Evolutionary conservation across 2,888 invertebrate genomes (phyloP).

Genomic region (Melinopterus prodromus): DNA sequence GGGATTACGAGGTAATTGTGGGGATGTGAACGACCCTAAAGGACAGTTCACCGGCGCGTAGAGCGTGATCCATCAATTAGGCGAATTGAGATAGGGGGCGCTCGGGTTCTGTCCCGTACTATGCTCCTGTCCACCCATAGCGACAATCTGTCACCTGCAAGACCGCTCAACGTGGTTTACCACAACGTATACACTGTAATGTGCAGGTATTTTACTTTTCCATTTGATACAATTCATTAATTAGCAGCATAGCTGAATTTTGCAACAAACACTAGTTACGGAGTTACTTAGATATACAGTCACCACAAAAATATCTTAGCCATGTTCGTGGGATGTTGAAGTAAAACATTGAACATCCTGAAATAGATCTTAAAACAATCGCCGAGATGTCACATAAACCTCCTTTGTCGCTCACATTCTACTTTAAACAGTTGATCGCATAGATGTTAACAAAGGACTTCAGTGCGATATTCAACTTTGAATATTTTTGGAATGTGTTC

Average conservation of each 20-base stretch:
- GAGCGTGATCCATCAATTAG: slow-evolving; percentile 57
- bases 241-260: not conserved
- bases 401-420: too few species aligned
- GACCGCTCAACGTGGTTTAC: not conserved
- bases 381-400: too few species aligned
- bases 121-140: not conserved
- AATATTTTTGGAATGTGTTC: too few species aligned
- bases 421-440: too few species aligned
- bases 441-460: too few species aligned
- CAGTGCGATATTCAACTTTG: too few species aligned
- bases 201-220: not conserved
- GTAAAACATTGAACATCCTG: too few species aligned
- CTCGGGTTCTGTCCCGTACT: slow-evolving; percentile 35
- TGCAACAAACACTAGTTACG: too few species aligned
- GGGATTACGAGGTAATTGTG: not conserved
- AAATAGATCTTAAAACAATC: too few species aligned
- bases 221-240: not conserved
- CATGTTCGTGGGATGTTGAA: too few species aligned
- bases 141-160: not conserved
- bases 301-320: too few species aligned
- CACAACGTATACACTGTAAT: not conserved
- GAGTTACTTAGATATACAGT: too few species aligned
- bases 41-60: not conserved
- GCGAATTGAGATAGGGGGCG: slow-evolving; percentile 39
- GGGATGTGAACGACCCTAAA: not conserved